A percentile compares a stretch with the other conserved stretches of the same genome.
phyloP scores from a whole-genome alignment of 2,797 vertebrate species.

The Mionectes olivaceus region DNA sequence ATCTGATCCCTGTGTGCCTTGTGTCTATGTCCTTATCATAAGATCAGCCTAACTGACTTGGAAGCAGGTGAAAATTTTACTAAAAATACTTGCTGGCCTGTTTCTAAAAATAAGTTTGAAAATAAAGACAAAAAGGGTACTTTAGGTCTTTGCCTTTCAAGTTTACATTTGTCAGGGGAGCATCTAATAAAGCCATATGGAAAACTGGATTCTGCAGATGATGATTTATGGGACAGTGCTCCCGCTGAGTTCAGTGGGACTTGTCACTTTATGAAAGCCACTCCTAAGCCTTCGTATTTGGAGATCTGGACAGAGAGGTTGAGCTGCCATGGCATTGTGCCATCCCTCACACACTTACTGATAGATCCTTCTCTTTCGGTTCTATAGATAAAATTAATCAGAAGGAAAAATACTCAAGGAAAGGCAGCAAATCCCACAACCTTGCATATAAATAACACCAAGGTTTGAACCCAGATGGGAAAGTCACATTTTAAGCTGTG shows the following conservation, averaged over 20 bases:
- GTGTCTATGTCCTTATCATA: neutral
- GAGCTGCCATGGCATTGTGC: neutral
- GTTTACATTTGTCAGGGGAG: neutral
- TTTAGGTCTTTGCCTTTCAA: neutral
- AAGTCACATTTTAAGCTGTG: neutral
- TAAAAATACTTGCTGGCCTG: neutral
- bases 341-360: neutral
- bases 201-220: neutral
- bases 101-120: conserved; percentile 8
- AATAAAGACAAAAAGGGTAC: neutral
- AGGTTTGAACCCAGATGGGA: neutral
- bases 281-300: neutral
- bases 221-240: neutral
- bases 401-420: neutral
- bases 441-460: neutral
- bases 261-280: neutral
- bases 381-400: neutral
- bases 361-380: neutral
- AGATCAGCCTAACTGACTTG: neutral
- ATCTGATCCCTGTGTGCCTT: neutral
- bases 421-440: neutral
- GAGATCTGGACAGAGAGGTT: conserved; percentile 71
- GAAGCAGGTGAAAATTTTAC: neutral
- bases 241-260: rapidly evolving
- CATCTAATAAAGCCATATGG: neutral